A percentile compares a stretch with the other conserved stretches of the same genome.
phyloP scores from a whole-genome alignment of 1,140 invertebrate genomes.

The Mya arenaria region DNA sequence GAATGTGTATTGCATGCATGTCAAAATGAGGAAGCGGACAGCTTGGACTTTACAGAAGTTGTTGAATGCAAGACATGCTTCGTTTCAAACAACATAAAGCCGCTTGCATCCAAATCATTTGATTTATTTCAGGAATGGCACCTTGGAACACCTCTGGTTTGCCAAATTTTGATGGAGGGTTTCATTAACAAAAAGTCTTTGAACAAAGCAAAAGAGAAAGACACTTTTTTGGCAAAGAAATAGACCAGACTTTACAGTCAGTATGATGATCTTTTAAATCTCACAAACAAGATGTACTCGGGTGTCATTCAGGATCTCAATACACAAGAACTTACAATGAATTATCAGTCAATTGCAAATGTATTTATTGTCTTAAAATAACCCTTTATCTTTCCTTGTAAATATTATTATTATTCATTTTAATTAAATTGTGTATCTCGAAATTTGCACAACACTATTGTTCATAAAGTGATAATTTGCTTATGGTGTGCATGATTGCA shows the following conservation, averaged over 20 bases:
- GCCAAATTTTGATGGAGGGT: conserved; percentile 25
- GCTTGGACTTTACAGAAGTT: background rate
- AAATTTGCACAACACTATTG: no score
- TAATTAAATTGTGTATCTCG: no score
- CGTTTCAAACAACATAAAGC: background rate
- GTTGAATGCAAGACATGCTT: background rate
- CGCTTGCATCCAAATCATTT: background rate
- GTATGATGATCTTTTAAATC: conserved; percentile 27
- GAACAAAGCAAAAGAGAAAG: background rate
- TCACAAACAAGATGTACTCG: conserved; percentile 14
- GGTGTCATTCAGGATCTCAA: conserved; percentile 29
- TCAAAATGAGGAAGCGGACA: background rate
- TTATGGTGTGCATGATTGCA: no score
- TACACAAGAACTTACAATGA: conserved; percentile 38
- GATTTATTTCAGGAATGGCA: conserved; percentile 25
- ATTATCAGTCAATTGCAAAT: conserved; percentile 29
- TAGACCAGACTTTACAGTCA: conserved; percentile 13
- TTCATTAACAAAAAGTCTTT: conserved; percentile 13
- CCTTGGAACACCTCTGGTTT: conserved; percentile 4
- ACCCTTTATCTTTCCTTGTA: no score
- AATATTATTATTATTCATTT: no score
- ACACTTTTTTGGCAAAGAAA: background rate
- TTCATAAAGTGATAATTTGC: no score
- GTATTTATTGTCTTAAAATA: no score
- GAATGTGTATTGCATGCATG: background rate